Conservation (phyloP, 2,797 vertebrate genomes). For the Crenichthys baileyi region DNA sequence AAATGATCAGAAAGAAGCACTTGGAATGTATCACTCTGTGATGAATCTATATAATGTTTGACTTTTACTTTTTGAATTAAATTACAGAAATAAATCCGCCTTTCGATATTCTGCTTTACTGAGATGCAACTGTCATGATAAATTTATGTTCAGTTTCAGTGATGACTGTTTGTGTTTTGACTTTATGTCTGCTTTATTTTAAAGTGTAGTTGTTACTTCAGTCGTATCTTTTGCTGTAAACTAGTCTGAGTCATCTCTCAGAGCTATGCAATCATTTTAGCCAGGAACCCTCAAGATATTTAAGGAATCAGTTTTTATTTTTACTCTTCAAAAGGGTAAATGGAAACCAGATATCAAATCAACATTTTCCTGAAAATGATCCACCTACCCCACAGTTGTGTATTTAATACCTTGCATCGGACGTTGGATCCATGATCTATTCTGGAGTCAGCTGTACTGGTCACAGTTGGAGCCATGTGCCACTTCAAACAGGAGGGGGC, state of each 20-base stretch:
- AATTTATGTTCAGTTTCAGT: conserved; percentile 1
- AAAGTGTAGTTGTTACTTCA: conserved; percentile 25
- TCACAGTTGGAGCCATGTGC: conserved; percentile 22
- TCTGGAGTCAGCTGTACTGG: conserved; percentile 24
- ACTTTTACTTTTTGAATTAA: not conserved
- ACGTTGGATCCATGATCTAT: conserved; percentile 22
- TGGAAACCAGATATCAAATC: conserved; percentile 25
- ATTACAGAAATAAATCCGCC: not conserved
- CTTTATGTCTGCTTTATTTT: conserved; percentile 35
- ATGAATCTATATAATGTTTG: too few relatives aligned
- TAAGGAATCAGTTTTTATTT: not conserved
- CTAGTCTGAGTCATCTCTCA: conserved; percentile 55
- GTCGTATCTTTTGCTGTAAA: conserved; percentile 37
- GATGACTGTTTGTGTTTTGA: conserved; percentile 21
- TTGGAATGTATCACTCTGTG: too few relatives aligned
- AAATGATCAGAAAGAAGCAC: too few relatives aligned
- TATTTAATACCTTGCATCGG: conserved; percentile 24
- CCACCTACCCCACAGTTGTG: not conserved
- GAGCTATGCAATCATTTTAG: conserved; percentile 68
- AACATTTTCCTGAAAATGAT: conserved; percentile 9
- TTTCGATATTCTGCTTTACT: not conserved
- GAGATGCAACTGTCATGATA: not conserved
- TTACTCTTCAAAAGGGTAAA: conserved; percentile 27
- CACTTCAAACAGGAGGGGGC: conserved; percentile 55
- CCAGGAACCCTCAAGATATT: conserved; percentile 20